Percentiles rank a stretch among this genome's conserved stretches.
These are phyloP conservation scores for Oceanodroma leucorhoa DNA, from an alignment of 2,797 vertebrate genomes.

Conservation along the genomic window DNA sequence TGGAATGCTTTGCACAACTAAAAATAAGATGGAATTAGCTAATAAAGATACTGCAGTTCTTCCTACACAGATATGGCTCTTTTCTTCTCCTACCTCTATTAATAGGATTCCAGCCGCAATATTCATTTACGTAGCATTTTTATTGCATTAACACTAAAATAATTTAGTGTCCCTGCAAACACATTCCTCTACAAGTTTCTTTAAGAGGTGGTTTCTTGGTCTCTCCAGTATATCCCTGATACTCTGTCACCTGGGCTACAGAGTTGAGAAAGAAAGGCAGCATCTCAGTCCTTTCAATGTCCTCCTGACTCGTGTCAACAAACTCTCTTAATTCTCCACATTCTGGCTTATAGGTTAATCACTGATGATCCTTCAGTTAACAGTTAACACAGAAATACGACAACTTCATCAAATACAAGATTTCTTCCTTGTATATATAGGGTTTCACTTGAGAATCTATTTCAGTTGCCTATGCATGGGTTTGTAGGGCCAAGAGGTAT, in stretches of 20 bases:
- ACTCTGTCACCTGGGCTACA: neutral
- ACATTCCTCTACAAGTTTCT: neutral
- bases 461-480: neutral
- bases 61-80: neutral
- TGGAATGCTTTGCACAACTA: neutral
- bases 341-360: neutral
- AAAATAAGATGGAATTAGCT: neutral
- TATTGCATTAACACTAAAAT: neutral
- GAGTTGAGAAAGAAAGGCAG: neutral
- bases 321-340: neutral
- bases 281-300: neutral
- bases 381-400: neutral
- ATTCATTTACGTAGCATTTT: neutral
- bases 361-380: neutral
- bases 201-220: neutral
- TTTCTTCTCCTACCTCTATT: slow-evolving; percentile 23
- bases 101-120: slow-evolving; percentile 14
- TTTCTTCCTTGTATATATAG: neutral
- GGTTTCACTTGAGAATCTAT: neutral
- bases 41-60: neutral
- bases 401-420: neutral
- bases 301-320: neutral
- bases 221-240: neutral
- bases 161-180: neutral
- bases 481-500: neutral